Conservation (phyloP, 1,140 invertebrate genomes). For the Brachionus plicatilis region DNA sequence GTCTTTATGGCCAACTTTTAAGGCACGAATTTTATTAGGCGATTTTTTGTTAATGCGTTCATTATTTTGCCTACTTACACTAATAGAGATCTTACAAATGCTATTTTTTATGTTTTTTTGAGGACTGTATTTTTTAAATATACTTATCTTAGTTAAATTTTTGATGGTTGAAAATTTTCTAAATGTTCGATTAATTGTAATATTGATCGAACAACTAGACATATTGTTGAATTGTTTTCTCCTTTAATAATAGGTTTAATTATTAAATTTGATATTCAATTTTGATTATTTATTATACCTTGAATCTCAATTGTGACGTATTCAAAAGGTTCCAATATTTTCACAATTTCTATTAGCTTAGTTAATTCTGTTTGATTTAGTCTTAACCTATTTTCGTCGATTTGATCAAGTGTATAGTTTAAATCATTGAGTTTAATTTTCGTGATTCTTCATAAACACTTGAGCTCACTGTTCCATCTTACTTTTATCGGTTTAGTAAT, state of each 20-base stretch:
- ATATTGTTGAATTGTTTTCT: neutral
- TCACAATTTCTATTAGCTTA: no score
- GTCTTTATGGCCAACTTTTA: no score
- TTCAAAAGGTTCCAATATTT: no score
- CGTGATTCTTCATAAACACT: neutral
- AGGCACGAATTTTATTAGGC: no score
- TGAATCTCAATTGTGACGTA: no score
- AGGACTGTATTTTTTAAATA: no score
- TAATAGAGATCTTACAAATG: no score
- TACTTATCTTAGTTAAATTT: no score
- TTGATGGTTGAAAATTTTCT: neutral
- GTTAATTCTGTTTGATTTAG: no score
- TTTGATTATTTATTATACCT: neutral
- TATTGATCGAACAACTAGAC: neutral
- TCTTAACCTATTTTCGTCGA: neutral
- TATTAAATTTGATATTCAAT: neutral
- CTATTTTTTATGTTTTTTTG: no score
- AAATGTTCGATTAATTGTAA: neutral
- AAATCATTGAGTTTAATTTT: neutral
- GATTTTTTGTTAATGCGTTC: no score
- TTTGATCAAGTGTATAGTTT: neutral
- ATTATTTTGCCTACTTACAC: no score
- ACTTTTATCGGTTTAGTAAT: neutral
- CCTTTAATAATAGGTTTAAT: neutral
- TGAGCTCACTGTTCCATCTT: neutral